Conservation (phyloP, 1,140 invertebrate genomes). For the Drosophila ambigua region DNA sequence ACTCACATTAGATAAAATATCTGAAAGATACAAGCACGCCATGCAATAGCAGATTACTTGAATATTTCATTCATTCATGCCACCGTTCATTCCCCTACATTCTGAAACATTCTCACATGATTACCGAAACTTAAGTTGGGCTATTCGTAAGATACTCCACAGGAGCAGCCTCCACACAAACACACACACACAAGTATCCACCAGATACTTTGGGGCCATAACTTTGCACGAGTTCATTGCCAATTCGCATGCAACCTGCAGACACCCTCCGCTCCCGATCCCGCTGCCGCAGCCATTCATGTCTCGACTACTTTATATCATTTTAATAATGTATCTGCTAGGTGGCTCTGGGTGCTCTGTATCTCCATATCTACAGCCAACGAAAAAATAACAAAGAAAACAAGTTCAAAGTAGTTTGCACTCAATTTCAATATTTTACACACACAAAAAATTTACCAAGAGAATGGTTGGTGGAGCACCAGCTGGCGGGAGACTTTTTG, state of each 20-base stretch:
- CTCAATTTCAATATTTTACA: conserved; percentile 81
- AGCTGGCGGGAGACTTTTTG: conserved; percentile 45
- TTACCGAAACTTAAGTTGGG: conserved; percentile 25
- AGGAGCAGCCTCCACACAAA: conserved; percentile 19
- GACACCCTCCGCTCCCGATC: conserved; percentile 19
- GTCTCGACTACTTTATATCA: conserved; percentile 76
- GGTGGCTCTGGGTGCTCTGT: conserved; percentile 29
- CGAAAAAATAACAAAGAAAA: conserved; percentile 19
- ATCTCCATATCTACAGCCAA: conserved; percentile 12
- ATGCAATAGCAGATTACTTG: conserved; percentile 12
- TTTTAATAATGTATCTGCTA: conserved; percentile 77
- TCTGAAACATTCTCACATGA: conserved; percentile 38
- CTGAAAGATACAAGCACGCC: conserved; percentile 19
- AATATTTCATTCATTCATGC: conserved; percentile 27
- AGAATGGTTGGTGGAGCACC: conserved; percentile 35
- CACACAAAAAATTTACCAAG: conserved; percentile 9
- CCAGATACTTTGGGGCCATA: conserved; percentile 34
- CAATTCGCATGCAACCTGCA: conserved; percentile 66
- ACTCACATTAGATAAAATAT: conserved; percentile 16
- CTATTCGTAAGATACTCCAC: conserved; percentile 37
- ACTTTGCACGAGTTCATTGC: conserved; percentile 62
- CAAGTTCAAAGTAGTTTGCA: conserved; percentile 78
- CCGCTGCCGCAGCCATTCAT: conserved; percentile 33
- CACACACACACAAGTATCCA: conserved; percentile 16
- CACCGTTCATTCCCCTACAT: conserved; percentile 4